Base-by-base conservation (phyloP, 2,797 vertebrate genomes). In the Pipistrellus kuhlii region DNA sequence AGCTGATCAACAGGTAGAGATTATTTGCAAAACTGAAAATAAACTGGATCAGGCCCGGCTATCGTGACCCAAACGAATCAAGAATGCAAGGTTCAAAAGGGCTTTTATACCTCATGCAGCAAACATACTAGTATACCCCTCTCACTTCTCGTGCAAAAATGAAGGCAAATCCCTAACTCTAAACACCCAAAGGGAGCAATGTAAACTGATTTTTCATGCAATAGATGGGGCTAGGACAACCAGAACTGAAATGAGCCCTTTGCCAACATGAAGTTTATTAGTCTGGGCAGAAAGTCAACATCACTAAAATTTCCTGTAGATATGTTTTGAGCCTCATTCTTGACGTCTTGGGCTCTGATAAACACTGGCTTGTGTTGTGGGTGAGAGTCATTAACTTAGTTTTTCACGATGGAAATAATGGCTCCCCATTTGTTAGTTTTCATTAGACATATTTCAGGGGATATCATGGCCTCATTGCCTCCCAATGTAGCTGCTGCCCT, bases 231-330 rank as follows among this genome's bases (percentile, higher is more conserved):
- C 51, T 53, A 27, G 48, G 81, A 76, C 62, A 85, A 77, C 53
- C 13, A 6, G 94, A 95, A 69, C 38, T 46, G 57, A 89, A 93
- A 92, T 2, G 32, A 83, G 76, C 86, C 73, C 83, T 85, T 91
- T 91, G 51, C 77, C 91, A 96, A 85, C 32, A 85, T 25, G 51
- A 93, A 89, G 88, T 83, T 97, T 92, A 84, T 95, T 97, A 90
- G 23, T 88, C 84, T 92, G 95, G 97, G 85, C 69, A 96, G 41
- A 94, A 97, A 97, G 69, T 97, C 32, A 96, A 94, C 96, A 94
- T 94, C 85, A 88, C 66, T 89, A 6, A 57, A 89, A 88, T 96
- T 97, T 93, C 92, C 66, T 94, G 76, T 85, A 94, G 85, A 91
- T 90, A 80, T 66, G 46, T 87, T 91, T 80, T 85, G 62, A 86